These are phyloP conservation scores for Aeoliscus strigatus DNA, from an alignment of 2,797 vertebrate genomes.

Conservation along the genomic window DNA sequence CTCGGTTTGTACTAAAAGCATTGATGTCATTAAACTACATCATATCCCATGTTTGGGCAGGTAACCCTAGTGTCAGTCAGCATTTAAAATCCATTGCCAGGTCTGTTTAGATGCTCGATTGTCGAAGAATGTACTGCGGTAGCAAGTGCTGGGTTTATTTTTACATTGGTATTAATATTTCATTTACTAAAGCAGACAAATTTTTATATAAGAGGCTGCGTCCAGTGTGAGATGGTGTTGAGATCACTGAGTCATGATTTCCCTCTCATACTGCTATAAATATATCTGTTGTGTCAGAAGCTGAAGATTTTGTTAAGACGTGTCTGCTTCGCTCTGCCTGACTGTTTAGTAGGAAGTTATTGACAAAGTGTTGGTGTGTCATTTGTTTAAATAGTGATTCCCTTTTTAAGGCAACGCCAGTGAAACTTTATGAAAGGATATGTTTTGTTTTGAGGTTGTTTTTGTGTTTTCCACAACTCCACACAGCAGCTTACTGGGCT, in stretches of 20 bases:
- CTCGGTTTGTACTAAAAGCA: conserved; percentile 1
- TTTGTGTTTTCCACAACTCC: no score
- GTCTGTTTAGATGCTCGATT: conserved; percentile 23
- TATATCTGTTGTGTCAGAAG: conserved; percentile 17
- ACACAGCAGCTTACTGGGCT: no score
- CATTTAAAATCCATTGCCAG: conserved; percentile 3
- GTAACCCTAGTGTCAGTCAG: neutral
- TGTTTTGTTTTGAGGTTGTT: no score
- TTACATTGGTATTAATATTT: conserved; percentile 57
- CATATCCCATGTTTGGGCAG: neutral
- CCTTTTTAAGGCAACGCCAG: no score
- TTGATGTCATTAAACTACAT: neutral
- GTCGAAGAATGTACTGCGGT: conserved; percentile 19
- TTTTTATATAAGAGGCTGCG: conserved; percentile 26
- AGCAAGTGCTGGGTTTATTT: conserved; percentile 50
- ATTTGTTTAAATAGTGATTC: no score
- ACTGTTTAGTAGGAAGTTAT: no score
- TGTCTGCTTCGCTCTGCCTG: neutral
- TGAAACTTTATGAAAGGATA: no score
- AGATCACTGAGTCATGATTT: conserved; percentile 26
- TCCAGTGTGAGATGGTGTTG: conserved; percentile 16
- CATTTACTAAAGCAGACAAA: conserved; percentile 28
- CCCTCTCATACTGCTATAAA: neutral
- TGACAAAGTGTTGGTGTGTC: no score
- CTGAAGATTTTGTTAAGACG: neutral